phyloP scores from a whole-genome alignment of 1,140 invertebrate species.

The Drosophila sucinea region DNA sequence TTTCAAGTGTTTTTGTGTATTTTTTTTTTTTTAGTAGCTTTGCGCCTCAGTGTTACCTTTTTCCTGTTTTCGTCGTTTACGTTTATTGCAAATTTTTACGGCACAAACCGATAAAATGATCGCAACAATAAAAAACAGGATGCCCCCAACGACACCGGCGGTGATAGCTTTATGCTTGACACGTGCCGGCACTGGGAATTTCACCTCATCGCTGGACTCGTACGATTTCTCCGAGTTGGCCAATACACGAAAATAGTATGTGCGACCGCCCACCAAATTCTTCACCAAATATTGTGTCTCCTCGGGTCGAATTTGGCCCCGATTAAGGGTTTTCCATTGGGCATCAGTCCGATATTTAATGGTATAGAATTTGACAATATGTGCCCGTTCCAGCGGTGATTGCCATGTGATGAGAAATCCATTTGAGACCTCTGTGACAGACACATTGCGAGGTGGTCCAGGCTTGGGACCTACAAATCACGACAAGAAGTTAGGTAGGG shows the following conservation, averaged over 20 bases:
- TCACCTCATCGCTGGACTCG: constrained; percentile 92
- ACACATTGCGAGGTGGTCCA: constrained; percentile 93
- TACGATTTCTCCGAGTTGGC: constrained; percentile 93
- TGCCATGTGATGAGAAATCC: constrained; percentile 95
- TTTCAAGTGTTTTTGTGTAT: constrained; percentile 71
- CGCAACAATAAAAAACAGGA: constrained; percentile 97
- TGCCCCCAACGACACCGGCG: constrained; percentile 95
- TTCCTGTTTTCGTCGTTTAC: constrained; percentile 97
- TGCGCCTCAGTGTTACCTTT: constrained; percentile 90
- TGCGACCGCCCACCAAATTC: constrained; percentile 94
- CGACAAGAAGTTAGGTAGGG: not conserved
- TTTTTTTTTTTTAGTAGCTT: constrained; percentile 37
- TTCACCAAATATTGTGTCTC: constrained; percentile 95
- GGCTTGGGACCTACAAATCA: constrained; percentile 91
- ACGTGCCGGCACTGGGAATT: constrained; percentile 93
- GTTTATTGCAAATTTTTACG: constrained; percentile 98
- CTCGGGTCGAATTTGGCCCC: constrained; percentile 93
- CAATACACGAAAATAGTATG: constrained; percentile 94
- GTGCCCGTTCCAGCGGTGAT: constrained; percentile 89
- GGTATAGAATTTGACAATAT: constrained; percentile 94
- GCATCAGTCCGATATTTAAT: constrained; percentile 95
- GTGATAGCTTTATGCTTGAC: constrained; percentile 97
- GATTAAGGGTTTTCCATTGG: constrained; percentile 93
- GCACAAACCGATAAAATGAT: constrained; percentile 97
- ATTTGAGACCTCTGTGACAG: constrained; percentile 92